Evolutionary conservation across 2,797 vertebrate species (phyloP).

Genomic region (Steatocranus sp.): DNA sequence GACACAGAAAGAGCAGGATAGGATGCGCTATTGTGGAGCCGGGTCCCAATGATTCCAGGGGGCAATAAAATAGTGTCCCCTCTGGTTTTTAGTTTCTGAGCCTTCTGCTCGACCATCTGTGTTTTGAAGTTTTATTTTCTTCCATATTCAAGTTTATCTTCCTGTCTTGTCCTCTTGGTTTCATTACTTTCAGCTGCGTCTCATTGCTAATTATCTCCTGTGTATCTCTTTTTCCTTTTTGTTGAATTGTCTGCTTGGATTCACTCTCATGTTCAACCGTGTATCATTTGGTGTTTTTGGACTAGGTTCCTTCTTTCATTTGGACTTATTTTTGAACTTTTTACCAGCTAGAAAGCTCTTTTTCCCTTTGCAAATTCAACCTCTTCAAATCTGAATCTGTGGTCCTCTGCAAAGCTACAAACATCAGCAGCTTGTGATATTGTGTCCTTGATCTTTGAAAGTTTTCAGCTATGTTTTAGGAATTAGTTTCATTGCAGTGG

Average conservation of each 20-base stretch:
- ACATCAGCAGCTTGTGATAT: neutral
- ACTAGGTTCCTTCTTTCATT: neutral
- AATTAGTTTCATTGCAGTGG: neutral
- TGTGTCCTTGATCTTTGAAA: neutral
- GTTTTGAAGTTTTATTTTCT: neutral
- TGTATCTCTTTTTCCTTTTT: neutral
- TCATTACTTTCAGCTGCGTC: neutral
- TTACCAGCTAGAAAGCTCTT: rapidly evolving
- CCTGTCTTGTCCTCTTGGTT: neutral
- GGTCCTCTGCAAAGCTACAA: neutral
- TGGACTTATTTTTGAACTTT: neutral
- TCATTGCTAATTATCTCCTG: neutral
- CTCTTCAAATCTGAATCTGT: neutral
- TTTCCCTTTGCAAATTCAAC: neutral
- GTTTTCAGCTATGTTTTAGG: neutral
- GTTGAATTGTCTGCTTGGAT: neutral
- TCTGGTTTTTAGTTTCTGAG: neutral
- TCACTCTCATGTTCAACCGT: neutral
- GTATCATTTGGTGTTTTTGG: neutral
- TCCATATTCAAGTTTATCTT: neutral
- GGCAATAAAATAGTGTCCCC: neutral
- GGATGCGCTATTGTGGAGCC: neutral
- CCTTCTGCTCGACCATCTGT: neutral
- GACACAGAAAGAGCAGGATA: neutral
- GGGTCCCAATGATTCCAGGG: neutral